Base-by-base conservation (phyloP, 2,888 invertebrate species). In the Chrysolina americana region DNA sequence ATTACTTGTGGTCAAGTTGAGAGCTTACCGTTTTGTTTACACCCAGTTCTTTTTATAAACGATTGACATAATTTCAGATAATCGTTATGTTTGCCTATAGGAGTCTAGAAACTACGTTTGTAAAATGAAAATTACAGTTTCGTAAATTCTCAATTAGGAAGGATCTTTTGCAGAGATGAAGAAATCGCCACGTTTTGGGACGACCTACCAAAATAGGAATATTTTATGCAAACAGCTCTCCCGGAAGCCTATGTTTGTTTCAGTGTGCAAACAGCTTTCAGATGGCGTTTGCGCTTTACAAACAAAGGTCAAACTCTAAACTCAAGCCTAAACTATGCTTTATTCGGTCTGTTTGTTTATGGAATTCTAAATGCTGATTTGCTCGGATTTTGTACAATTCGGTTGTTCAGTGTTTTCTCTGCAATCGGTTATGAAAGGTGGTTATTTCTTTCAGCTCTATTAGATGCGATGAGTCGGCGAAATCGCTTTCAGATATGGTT, bases 251-350 rank as follows among this genome's bases (percentile, higher is more conserved):
- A 15, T 70, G 70, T 70, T 70, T 70, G 41, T 65, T 65, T 47
- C 64, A n/a, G n/a, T 53, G 23, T 70, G 70, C 65, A 70, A 70
- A 70, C 65, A 70, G 53, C 47, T 64, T 70, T 70, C 50, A 63
- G 70, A 70, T 48, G 23, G 62, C 59, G 36, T 59, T 59, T 59
- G 59, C 59, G 59, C 36, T 65, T 21, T 41, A 41, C 21, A 64
- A 70, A 70, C 64, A 70, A 70, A 13, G 59, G 59, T 44, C 44
- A 36, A 63, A 70, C 62, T 28, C n/a, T 28, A 28, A 59, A 28
- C 59, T n/a, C 28, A 17, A 36, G 17, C 59, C 59, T 28, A 36
- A 59, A 59, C 59, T 59, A 28, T 59, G 59, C 59, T 59, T 23
- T 28, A n/a, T 28, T n/a, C 28, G 36, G 15, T 15, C n/a, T 59